Evolutionary conservation across 2,888 invertebrate genomes (phyloP).

Genomic region (Ctena decussata): DNA sequence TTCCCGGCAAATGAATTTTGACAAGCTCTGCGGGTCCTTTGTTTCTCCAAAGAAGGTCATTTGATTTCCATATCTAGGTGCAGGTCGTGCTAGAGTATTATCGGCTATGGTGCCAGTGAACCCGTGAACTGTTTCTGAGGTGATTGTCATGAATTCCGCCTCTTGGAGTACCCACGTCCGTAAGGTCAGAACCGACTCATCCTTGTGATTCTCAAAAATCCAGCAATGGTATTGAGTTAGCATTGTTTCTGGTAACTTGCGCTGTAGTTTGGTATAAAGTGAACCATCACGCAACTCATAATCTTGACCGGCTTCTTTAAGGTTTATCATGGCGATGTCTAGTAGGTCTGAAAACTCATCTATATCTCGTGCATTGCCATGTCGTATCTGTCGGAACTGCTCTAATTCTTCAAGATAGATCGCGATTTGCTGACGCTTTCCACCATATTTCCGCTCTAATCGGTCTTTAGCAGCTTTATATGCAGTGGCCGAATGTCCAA

Average conservation of each 20-base stretch:
- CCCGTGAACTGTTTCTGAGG: conserved; percentile 29
- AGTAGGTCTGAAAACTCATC: conserved; percentile 22
- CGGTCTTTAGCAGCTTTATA: conserved; percentile 32
- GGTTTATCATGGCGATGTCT: conserved; percentile 19
- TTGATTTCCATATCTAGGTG: conserved; percentile 3
- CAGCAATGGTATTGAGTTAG: conserved; percentile 30
- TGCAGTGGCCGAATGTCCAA: conserved; percentile 27
- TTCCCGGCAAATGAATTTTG: not conserved
- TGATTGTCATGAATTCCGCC: conserved; percentile 12
- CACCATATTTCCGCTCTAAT: conserved; percentile 27
- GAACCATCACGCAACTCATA: conserved; percentile 11
- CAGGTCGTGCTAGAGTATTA: not conserved
- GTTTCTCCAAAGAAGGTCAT: not conserved
- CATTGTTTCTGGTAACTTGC: conserved; percentile 39
- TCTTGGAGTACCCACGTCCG: conserved; percentile 17
- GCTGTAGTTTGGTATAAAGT: conserved; percentile 8
- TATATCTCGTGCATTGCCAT: conserved; percentile 12
- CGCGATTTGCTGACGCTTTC: conserved; percentile 1
- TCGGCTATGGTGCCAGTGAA: not conserved
- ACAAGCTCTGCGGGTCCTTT: not conserved
- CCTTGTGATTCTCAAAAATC: conserved; percentile 27
- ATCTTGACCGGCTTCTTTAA: not conserved
- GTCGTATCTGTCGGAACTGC: not conserved
- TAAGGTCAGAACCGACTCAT: conserved; percentile 14
- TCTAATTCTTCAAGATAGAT: conserved; percentile 9